These are phyloP conservation scores for Ovis aries DNA, from an alignment of 2,113 vertebrate genomes.

Conservation along the genomic window ARS-UI_Ramb_v3.0 NC_056057.1:27154501-27155000, in stretches of 20 bases:
- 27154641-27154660: background rate
- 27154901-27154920: background rate
- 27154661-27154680: background rate
- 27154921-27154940: background rate
- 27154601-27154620: background rate
- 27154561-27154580: background rate
- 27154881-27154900: background rate
- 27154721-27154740: rapidly evolving
- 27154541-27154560: background rate
- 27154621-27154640: background rate
- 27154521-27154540: background rate
- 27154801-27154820: background rate
- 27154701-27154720: background rate
- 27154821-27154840: background rate
- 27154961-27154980: background rate
- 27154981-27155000: background rate
- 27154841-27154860: background rate
- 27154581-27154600: background rate
- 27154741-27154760: background rate
- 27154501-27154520: background rate
- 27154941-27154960: background rate
- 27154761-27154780: background rate
- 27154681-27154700: background rate
- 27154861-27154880: background rate
- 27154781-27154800: background rate